phyloP scores from a whole-genome alignment of 2,113 vertebrate species.

The Podocnemis expansa region DNA sequence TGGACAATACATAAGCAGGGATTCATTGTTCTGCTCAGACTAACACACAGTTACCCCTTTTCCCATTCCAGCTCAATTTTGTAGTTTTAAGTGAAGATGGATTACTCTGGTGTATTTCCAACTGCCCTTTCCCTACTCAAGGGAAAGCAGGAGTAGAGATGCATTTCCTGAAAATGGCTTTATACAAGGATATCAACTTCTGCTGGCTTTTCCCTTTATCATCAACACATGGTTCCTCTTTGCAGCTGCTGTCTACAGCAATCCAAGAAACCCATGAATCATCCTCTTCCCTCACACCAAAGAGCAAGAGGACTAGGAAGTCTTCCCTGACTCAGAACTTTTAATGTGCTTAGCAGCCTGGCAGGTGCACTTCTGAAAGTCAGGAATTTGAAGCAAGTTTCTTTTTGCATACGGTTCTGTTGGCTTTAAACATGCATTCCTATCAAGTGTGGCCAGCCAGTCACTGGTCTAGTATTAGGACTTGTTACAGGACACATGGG shows the following conservation, averaged over 20 bases:
- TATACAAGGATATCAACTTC: not conserved
- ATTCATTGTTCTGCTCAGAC: not conserved
- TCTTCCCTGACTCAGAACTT: not conserved
- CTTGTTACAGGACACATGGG: not conserved
- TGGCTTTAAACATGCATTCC: not conserved
- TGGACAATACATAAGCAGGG: not conserved
- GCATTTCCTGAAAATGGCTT: not conserved
- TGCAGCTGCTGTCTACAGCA: not conserved
- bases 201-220: not conserved
- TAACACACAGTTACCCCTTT: not conserved
- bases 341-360: not conserved
- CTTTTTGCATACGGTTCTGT: not conserved
- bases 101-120: not conserved
- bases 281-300: not conserved
- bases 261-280: not conserved
- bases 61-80: not conserved
- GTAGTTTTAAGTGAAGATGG: not conserved
- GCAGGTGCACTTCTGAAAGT: not conserved
- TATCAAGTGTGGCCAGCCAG: not conserved
- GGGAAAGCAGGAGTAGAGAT: not conserved
- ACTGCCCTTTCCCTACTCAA: not conserved
- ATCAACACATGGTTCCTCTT: not conserved
- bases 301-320: fast-evolving
- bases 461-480: not conserved
- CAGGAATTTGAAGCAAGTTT: not conserved